These are phyloP conservation scores for Vanessa cardui DNA, from an alignment of 2,888 invertebrate species.

Conservation along the genomic window DNA sequence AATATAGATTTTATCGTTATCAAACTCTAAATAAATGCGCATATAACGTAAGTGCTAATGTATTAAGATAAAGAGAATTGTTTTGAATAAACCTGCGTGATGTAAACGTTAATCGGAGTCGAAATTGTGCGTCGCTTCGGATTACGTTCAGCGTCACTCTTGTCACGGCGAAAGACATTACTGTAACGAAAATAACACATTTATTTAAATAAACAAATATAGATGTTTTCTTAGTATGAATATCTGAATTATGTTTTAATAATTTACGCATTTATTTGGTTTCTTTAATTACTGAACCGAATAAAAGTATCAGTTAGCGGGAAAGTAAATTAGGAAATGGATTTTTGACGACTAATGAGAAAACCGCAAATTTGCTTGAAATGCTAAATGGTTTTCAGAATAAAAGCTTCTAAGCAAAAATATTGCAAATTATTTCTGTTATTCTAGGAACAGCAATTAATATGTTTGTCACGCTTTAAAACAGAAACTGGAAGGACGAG, in stretches of 20 bases:
- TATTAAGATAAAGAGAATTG: too few relatives aligned
- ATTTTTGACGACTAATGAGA: background rate
- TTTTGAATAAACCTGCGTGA: too few relatives aligned
- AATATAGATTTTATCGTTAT: too few relatives aligned
- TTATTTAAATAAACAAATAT: background rate
- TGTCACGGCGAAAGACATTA: too few relatives aligned
- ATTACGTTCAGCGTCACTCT: too few relatives aligned
- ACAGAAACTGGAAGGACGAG: too few relatives aligned
- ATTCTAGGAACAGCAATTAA: background rate
- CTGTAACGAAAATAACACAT: background rate
- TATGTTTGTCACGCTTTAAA: too few relatives aligned
- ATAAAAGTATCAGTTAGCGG: slow-evolving; percentile 3
- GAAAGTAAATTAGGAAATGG: background rate
- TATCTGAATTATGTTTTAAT: background rate
- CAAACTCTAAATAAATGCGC: too few relatives aligned
- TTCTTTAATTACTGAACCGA: slow-evolving; percentile 2
- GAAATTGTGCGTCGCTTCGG: too few relatives aligned
- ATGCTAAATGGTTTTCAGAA: background rate
- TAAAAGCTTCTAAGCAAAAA: background rate
- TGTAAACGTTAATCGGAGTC: too few relatives aligned
- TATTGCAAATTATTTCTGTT: background rate
- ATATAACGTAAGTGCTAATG: too few relatives aligned
- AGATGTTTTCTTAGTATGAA: background rate
- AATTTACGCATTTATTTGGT: background rate
- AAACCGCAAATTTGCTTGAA: slow-evolving; percentile 1